phyloP scores from a whole-genome alignment of 2,888 invertebrate species.

The Noctua pronuba region DNA sequence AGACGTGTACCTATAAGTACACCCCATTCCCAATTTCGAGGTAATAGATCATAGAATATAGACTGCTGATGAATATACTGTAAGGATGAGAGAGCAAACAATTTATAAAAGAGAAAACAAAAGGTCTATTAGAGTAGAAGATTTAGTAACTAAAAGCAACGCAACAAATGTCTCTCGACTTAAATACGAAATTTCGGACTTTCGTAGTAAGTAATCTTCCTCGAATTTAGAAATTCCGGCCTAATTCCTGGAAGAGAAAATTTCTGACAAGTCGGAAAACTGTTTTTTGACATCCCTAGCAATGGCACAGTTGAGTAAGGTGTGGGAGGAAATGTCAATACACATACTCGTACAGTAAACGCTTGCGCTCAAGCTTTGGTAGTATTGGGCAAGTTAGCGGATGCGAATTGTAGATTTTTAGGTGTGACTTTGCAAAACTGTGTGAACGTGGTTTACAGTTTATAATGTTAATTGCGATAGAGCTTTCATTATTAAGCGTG shows the following conservation, averaged over 20 bases:
- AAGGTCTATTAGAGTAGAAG: neutral
- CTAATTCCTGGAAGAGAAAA: conserved; percentile 10
- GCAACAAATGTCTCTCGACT: neutral
- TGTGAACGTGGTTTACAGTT: conserved; percentile 28
- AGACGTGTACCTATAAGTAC: neutral
- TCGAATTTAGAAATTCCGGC: conserved; percentile 3
- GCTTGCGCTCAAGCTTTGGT: conserved; percentile 19
- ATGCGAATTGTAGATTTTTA: conserved; percentile 12
- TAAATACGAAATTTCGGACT: neutral
- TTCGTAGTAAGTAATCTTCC: neutral
- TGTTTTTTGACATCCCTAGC: conserved; percentile 12
- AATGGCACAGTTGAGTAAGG: conserved; percentile 24
- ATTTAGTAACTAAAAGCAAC: neutral
- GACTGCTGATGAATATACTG: neutral
- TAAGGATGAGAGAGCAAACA: neutral
- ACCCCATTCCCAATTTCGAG: neutral
- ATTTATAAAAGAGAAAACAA: neutral
- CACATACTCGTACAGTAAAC: conserved; percentile 41
- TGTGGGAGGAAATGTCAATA: conserved; percentile 41
- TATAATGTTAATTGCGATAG: conserved; percentile 9
- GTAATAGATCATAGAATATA: too few relatives aligned
- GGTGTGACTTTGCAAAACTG: conserved; percentile 28
- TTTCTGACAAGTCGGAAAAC: conserved; percentile 24
- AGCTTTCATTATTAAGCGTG: conserved; percentile 20
- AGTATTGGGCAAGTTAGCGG: conserved; percentile 22